Conservation (phyloP, 2,888 invertebrate genomes). For the Apantesis nais region DNA sequence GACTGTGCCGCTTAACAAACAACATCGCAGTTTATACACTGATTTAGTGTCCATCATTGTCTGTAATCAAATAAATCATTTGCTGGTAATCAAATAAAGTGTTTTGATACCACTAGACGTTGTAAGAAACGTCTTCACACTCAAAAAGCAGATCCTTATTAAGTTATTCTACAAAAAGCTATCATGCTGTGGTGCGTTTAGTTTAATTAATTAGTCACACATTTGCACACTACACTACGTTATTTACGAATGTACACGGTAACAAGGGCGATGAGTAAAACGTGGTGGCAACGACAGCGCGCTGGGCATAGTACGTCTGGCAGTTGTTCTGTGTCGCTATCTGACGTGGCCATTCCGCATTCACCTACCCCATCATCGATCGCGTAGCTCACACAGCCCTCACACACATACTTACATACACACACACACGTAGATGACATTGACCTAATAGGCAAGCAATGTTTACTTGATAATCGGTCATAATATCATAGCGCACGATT, state of each 20-base stretch:
- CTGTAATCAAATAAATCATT: neutral
- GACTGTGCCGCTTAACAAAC: neutral
- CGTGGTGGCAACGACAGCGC: neutral
- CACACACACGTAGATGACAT: neutral
- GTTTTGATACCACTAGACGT: neutral
- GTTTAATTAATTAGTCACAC: neutral
- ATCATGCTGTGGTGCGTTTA: neutral
- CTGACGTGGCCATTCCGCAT: slow-evolving; percentile 3
- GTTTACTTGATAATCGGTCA: slow-evolving; percentile 6
- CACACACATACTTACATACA: neutral
- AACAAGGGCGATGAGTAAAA: neutral
- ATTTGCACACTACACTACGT: neutral
- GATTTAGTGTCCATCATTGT: slow-evolving; percentile 2
- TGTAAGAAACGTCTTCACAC: neutral
- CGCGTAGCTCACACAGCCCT: neutral
- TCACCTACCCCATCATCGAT: slow-evolving; percentile 5
- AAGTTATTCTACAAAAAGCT: neutral
- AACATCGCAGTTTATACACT: neutral
- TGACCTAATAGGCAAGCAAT: neutral
- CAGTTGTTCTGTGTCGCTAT: neutral
- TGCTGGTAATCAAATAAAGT: neutral
- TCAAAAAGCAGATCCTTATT: neutral
- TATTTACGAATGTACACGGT: neutral
- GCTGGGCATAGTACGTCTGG: neutral
- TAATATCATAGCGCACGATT: neutral